Evolutionary conservation across 2,888 invertebrate species (phyloP), one percentile per base, ranked within the genome.

Genomic region (Caenorhabditis panamensis): DNA sequence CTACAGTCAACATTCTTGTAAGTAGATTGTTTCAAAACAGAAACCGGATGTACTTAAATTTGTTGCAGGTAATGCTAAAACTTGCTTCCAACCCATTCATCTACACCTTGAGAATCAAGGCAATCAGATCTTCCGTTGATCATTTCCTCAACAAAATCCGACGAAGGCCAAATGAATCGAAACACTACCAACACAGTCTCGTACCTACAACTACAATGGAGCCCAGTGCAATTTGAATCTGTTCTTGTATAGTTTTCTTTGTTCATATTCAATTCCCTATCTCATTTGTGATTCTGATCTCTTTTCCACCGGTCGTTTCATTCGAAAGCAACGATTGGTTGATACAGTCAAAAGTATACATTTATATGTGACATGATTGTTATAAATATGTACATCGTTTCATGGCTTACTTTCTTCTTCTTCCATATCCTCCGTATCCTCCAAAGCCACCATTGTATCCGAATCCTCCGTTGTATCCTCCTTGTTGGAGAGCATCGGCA

Each of bases 41-140:
- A n/a, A n/a, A n/a, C n/a, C n/a, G n/a, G n/a, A n/a, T n/a, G n/a
- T n/a, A n/a, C n/a, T n/a, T n/a, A n/a, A 31, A 26, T 51, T 67
- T 49, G 16, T 31, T 86, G 47, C 73, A 89, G 89, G 89, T 89
- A 18, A 87, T 88, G 83, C 54, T 89, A 8, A 89, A 89, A 82
- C 82, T 89, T n/a, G 88, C 89, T 1, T 80, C 87, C 11, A 89
- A 89, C 73, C 89, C 89, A 0, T 87, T 89, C 82, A 89, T 89
- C 82, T 89, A 89, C 79, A 89, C 89, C 0, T 83, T 89, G 22
- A 86, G 89, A 18, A 89, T 89, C 76, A 86, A 87, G 41, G 88
- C 88, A 18, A 87, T 89, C 56, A 86, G 88, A 16, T 75, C 72
- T 16, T 86, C 86, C 36, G 88, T 89, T 26, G 82, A 87, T 61